Base-by-base conservation (phyloP, 2,113 vertebrate genomes). In the Sander lucioperca region DNA sequence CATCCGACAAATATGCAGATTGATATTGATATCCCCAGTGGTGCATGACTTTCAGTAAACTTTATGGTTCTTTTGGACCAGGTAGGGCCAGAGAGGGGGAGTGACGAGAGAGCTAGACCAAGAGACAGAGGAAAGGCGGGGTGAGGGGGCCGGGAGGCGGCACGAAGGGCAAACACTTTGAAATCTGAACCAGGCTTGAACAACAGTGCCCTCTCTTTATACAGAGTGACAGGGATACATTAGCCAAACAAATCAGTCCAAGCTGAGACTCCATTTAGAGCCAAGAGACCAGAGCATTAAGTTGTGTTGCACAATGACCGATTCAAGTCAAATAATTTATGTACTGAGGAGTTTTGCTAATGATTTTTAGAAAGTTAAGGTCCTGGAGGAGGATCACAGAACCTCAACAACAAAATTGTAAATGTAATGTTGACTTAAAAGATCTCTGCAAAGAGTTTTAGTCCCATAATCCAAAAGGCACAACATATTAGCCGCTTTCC, bases 131-230 rank as follows among this genome's bases (percentile, higher is more conserved):
- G 23, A 27, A 43, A 69, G 62, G 65, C 82, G 21, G 12, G 50
- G 43, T 77, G 76, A 77, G 67, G 67, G 33, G 62, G 56, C 18
- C 5, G 85, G 65, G 79, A 64, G 77, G 65, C 36, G 27, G 82
- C 70, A 66, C 30, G 8, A 19, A 66, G 70, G 54, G 82, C 77
- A 80, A 85, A 91, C 67, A 63, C 89, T 93, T 92, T 93, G 89
- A 93, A 93, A 93, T 90, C 58, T 79, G 90, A 93, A 76, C 86
- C 86, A 39, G 70, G 74, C 80, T 86, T 69, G 61, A 88, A 91
- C 78, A 93, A 92, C 89, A 92, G 87, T 91, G 85, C 75, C 84
- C 85, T 90, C 86, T 91, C 83, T 91, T 90, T 85, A 90, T 85
- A 69, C 56, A 81, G 84, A 82, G 86, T 82, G 89, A 89, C 85